phyloP scores from a whole-genome alignment of 2,888 invertebrate species.

The Dinocampus coccinellae region DNA sequence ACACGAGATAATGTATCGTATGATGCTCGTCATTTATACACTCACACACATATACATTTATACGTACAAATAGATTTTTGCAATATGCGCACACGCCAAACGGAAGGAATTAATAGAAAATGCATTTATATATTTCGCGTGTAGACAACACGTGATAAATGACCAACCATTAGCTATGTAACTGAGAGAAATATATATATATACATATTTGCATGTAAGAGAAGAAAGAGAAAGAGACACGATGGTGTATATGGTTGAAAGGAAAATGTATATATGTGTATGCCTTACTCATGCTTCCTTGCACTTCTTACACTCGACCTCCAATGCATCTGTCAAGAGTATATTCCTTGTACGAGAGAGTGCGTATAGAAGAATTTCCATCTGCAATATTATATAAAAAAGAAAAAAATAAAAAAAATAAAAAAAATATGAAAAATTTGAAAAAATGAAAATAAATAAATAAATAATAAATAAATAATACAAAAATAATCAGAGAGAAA shows the following conservation, averaged over 20 bases:
- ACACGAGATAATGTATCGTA: slow-evolving; percentile 2
- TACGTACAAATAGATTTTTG: slow-evolving; percentile 16
- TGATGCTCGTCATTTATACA: slow-evolving; percentile 19
- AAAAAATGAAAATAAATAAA: not conserved
- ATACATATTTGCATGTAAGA: not conserved
- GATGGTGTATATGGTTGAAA: slow-evolving; percentile 4
- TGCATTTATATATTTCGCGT: slow-evolving; percentile 57
- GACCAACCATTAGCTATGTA: slow-evolving; percentile 43
- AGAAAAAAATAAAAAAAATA: not conserved
- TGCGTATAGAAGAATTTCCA: slow-evolving; percentile 2
- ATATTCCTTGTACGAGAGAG: not conserved
- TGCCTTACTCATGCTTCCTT: not conserved
- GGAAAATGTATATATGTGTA: not conserved
- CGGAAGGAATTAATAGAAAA: slow-evolving; percentile 62
- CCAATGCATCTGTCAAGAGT: slow-evolving; percentile 12
- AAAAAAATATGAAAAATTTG: slow-evolving; percentile 25
- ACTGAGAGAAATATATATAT: slow-evolving; percentile 33
- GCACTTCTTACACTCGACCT: slow-evolving; percentile 16
- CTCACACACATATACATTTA: not conserved
- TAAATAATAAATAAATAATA: not conserved
- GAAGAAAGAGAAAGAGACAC: not conserved
- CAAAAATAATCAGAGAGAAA: slow-evolving; percentile 23
- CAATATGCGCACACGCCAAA: slow-evolving; percentile 38
- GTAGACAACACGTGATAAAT: slow-evolving; percentile 47
- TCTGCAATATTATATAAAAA: not conserved